Evolutionary conservation across 2,888 invertebrate species (phyloP).

Genomic region (Hyalella azteca): DNA sequence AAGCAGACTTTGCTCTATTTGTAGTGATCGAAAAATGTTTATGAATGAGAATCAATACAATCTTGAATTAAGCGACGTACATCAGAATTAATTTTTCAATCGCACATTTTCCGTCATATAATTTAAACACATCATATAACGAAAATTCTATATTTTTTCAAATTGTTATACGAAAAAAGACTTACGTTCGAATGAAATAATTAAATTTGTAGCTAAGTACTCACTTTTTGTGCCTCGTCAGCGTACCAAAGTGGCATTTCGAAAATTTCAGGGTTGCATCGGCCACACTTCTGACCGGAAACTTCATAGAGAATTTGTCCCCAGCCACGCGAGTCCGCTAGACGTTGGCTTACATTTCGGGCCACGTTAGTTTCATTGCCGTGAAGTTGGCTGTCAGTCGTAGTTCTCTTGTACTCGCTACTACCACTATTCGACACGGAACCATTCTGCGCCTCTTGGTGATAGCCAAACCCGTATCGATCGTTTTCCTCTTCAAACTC

Average conservation of each 20-base stretch:
- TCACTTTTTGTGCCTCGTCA: slow-evolving; percentile 53
- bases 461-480: too few relatives aligned
- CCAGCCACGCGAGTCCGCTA: neutral
- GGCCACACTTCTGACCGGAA: slow-evolving; percentile 43
- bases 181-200: neutral
- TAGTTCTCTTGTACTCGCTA: neutral
- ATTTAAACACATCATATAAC: too few relatives aligned
- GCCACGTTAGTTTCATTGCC: neutral
- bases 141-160: too few relatives aligned
- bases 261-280: slow-evolving; percentile 36
- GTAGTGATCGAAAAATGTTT: too few relatives aligned
- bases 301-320: slow-evolving; percentile 45
- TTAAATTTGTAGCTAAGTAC: too few relatives aligned
- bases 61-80: too few relatives aligned
- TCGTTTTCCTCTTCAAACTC: neutral
- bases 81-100: too few relatives aligned
- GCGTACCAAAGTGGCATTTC: slow-evolving; percentile 51
- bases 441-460: too few relatives aligned
- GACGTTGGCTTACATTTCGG: neutral
- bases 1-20: too few relatives aligned
- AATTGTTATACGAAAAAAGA: neutral
- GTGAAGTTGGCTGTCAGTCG: neutral
- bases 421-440: neutral
- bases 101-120: too few relatives aligned
- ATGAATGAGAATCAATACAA: too few relatives aligned